Base-by-base conservation (phyloP, 2,113 vertebrate species). In the Myotis lucifugus region DNA sequence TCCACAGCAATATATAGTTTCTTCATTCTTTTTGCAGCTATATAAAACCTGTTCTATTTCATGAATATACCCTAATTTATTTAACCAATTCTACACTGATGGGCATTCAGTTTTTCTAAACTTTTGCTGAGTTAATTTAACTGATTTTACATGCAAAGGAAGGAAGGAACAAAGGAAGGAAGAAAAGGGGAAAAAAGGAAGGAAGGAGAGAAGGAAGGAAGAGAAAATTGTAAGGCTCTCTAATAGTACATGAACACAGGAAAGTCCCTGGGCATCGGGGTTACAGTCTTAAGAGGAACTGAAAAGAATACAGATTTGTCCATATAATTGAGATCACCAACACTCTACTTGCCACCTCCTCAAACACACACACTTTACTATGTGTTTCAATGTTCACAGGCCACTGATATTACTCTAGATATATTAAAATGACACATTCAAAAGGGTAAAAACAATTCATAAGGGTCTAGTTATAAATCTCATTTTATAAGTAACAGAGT, bases 111-210 rank as follows among this genome's bases (percentile, higher is more conserved):
- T 81, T 91, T 74, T 50, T 79, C 70, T 59, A 73, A 95, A 93
- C 32, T 82, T 92, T 17, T 89, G 37, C 56, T 69, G 42, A 79
- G 37, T 86, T 85, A 54, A 85, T 81, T 93, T 91, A 84, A 93
- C 93, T 72, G 27, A 77, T 14, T 94, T 21, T 89, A 5, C 67
- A 74, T 50, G 10, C 25, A 40, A 52, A 77, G 74, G 29, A 19
- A 34, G 67, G n/a, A 34, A 67, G 32, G 15, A 25, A 67, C 17
- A 9, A 18, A 37, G 17, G 17, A 34, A 34, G 12, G n/a, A 18
- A 69, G 8, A 4, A n/a, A 19, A 19, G 10, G 1, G 4, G 19
- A 17, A 12, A 78, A 2, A 78, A 3, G 46, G 5, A 76, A 23
- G 27, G 42, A 6, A 19, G 19, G 17, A 23, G 18, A 10, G 1